Base-by-base conservation (phyloP, 2,797 vertebrate genomes). In the Cynopterus sphinx region DNA sequence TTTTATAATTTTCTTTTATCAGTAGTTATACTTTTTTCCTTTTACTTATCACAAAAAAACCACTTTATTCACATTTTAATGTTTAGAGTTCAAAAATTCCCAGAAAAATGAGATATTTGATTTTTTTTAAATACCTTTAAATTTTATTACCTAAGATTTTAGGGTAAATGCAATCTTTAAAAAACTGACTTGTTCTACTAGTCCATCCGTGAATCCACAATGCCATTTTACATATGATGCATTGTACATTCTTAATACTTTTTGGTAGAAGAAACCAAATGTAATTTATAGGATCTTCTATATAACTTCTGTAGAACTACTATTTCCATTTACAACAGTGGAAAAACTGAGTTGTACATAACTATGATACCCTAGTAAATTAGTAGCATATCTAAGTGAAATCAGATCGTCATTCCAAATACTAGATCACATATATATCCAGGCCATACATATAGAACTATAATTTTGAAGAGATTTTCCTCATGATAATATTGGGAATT, bases 391-490 rank as follows among this genome's bases (percentile, higher is more conserved):
- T 59, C 46, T 87, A 33, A 71, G n/a, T 68, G 68, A 82, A 83
- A 57, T n/a, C 24, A 63, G 11, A 21, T 68, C 31, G 84, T 65
- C 1, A 61, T 78, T 94, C 22, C 49, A 74, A 90, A 88, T 63
- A 85, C n/a, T 41, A 78, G 24, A 53, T 59, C n/a, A 71, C 16
- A 28, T 43, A 19, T 73, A 55, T 46, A 63, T 33, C 22, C 26
- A 86, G n/a, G 49, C 65, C n/a, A 70, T 36, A 22, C 57, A 59
- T 28, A n/a, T 5, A 24, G 3, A 2, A 89, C 70, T 81, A 10
- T 43, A 75, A 86, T 81, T 95, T 89, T 79, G 65, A 94, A 78
- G 39, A 71, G 36, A 19, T 81, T 88, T 84, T 81, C 21, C 22
- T 94, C 9, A 53, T 12, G 84, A 7, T 59, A 55, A 87, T 57